Conservation (phyloP, 2,797 vertebrate species). For the Artibeus lituratus region DNA sequence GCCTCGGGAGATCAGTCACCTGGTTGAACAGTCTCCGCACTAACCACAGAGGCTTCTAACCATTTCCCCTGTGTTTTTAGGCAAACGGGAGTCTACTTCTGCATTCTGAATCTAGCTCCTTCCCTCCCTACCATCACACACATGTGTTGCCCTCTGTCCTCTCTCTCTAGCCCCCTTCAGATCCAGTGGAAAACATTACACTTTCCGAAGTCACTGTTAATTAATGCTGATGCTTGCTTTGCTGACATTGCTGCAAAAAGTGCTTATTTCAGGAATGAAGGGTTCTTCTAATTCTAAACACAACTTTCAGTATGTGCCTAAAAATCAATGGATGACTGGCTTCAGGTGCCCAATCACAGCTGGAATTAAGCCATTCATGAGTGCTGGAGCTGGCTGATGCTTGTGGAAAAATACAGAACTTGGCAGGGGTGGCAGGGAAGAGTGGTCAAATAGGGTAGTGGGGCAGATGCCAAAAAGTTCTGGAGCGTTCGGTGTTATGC, state of each 20-base stretch:
- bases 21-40: not conserved
- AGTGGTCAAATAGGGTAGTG: not conserved
- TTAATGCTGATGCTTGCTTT: slow-evolving; percentile 50
- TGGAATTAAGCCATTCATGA: slow-evolving; percentile 18
- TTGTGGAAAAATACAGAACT: not conserved
- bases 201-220: slow-evolving; percentile 50
- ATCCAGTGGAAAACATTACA: slow-evolving; percentile 1
- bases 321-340: slow-evolving; percentile 42
- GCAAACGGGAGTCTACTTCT: not conserved
- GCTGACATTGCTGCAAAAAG: slow-evolving; percentile 56
- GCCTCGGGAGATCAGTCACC: not conserved
- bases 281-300: slow-evolving; percentile 22
- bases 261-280: slow-evolving; percentile 26
- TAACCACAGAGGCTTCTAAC: not conserved
- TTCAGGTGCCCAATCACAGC: slow-evolving; percentile 48
- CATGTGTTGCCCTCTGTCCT: not conserved
- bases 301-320: not conserved
- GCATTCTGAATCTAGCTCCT: not conserved
- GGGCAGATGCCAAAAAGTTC: not conserved
- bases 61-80: not conserved
- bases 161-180: not conserved
- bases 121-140: not conserved
- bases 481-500: not conserved
- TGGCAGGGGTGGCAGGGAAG: not conserved
- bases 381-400: not conserved